phyloP scores from a whole-genome alignment of 2,888 invertebrate genomes.

The Heteropelma amictum region DNA sequence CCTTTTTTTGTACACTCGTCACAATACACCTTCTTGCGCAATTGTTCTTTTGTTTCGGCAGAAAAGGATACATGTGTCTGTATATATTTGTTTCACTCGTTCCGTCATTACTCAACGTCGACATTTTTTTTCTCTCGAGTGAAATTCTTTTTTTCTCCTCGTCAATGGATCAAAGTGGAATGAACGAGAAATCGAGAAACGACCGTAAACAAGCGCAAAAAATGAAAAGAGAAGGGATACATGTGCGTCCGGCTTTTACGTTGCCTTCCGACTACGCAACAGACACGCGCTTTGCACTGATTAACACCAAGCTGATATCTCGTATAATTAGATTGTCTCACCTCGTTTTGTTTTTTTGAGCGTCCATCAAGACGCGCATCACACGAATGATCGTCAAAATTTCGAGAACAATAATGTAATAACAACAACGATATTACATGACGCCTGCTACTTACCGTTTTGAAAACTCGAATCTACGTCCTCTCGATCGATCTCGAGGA shows the following conservation, averaged over 20 bases:
- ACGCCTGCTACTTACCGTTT: conserved; percentile 63
- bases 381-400: neutral
- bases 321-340: conserved; percentile 21
- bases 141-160: neutral
- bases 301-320: conserved; percentile 37
- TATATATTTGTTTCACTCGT: too few relatives aligned
- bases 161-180: neutral
- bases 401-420: neutral
- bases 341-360: neutral
- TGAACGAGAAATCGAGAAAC: neutral
- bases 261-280: neutral
- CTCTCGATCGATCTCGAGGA: conserved; percentile 70
- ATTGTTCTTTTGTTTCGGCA: too few relatives aligned
- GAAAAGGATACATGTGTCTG: too few relatives aligned
- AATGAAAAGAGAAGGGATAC: conserved; percentile 1
- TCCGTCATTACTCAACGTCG: too few relatives aligned
- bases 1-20: too few relatives aligned
- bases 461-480: conserved; percentile 68
- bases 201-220: neutral
- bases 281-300: conserved; percentile 34
- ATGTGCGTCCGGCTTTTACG: conserved; percentile 18
- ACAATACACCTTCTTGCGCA: too few relatives aligned
- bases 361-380: too few relatives aligned
- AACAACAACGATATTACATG: too few relatives aligned
- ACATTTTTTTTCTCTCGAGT: too few relatives aligned